These are phyloP conservation scores for Zapornia atra DNA, from an alignment of 2,113 vertebrate genomes.

Conservation along the genomic window DNA sequence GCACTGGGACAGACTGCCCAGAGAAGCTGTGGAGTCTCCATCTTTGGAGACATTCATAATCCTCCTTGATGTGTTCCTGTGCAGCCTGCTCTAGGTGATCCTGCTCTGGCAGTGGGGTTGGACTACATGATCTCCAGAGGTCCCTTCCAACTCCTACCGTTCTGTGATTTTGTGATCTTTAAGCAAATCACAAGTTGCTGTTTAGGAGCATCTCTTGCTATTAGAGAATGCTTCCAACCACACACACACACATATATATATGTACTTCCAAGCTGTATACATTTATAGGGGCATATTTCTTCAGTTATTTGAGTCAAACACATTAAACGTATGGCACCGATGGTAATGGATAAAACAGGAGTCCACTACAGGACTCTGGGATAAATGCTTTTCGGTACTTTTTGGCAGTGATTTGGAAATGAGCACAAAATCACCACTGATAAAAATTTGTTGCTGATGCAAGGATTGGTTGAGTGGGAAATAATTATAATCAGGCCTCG, in stretches of 20 bases:
- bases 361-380: neutral
- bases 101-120: too few relatives aligned
- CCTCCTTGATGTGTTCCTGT: too few relatives aligned
- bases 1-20: too few relatives aligned
- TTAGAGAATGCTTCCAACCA: neutral
- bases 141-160: too few relatives aligned
- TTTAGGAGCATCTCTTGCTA: neutral
- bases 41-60: too few relatives aligned
- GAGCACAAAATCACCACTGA: neutral
- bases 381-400: neutral
- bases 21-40: too few relatives aligned
- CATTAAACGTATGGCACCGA: accelerated
- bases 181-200: neutral
- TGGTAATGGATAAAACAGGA: neutral
- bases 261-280: neutral
- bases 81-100: too few relatives aligned
- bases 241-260: neutral
- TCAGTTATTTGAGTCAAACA: neutral
- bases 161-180: too few relatives aligned
- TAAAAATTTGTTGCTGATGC: neutral
- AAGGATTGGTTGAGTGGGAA: neutral
- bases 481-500: neutral
- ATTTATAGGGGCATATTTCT: neutral
- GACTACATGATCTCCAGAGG: too few relatives aligned
- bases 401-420: neutral